phyloP scores from a whole-genome alignment of 1,140 invertebrate genomes.

The Penaeus indicus region DNA sequence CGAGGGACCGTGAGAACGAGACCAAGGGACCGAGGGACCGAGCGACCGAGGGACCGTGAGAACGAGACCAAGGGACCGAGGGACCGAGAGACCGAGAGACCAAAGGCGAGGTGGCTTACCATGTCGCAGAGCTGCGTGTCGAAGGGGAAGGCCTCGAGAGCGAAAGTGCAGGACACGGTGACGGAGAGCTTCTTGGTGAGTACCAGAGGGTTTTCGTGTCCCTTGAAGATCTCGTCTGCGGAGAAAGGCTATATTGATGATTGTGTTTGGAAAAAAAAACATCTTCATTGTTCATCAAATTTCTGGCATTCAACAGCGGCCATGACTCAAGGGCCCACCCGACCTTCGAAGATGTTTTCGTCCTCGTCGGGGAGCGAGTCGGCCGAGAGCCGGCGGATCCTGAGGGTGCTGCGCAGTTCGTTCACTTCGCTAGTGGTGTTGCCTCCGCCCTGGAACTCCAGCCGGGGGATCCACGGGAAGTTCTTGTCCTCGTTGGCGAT shows the following conservation, averaged over 20 bases:
- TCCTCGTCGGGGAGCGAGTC: constrained; percentile 17
- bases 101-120: background rate
- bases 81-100: background rate
- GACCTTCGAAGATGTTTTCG: constrained; percentile 12
- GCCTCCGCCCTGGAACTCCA: background rate
- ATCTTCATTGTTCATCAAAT: background rate
- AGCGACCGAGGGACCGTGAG: no score
- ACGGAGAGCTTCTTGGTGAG: background rate
- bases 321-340: no score
- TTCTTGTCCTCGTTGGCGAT: background rate
- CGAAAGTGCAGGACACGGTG: background rate
- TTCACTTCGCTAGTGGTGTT: constrained; percentile 1
- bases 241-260: background rate
- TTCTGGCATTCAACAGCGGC: no score
- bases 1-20: no score
- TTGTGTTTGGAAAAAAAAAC: background rate
- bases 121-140: constrained; percentile 19
- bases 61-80: background rate
- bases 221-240: constrained; percentile 17
- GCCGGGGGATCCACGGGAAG: constrained; percentile 6
- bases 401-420: background rate
- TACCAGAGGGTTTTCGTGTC: background rate
- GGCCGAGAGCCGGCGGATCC: background rate
- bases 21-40: background rate
- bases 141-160: constrained; percentile 5